Evolutionary conservation across 2,113 vertebrate species (phyloP).

Genomic region (Sander vitreus): DNA sequence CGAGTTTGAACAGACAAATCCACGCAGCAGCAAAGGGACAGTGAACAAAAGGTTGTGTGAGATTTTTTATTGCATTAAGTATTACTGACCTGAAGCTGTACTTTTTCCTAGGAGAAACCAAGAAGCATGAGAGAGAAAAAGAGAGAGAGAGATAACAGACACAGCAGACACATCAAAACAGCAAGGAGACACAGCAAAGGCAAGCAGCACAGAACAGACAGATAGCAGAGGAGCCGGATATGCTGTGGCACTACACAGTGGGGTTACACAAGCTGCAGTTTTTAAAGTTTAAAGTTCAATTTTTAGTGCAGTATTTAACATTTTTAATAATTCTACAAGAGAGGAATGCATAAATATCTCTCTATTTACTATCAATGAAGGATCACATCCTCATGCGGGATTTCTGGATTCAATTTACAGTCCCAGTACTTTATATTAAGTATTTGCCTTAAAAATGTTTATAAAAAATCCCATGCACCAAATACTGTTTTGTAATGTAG

Average conservation of each 20-base stretch:
- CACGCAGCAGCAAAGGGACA: slow-evolving; percentile 29
- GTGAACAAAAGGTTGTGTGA: slow-evolving; percentile 67
- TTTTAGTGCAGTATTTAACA: not conserved
- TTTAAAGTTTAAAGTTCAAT: not conserved
- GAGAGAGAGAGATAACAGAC: slow-evolving; percentile 79
- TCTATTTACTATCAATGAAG: slow-evolving; percentile 10
- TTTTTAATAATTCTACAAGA: not conserved
- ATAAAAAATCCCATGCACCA: not conserved
- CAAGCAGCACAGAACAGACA: slow-evolving; percentile 53
- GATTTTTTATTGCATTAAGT: slow-evolving; percentile 61
- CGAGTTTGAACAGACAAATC: slow-evolving; percentile 29
- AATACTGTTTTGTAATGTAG: not conserved
- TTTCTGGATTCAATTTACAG: not conserved
- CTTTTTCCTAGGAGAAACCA: slow-evolving; percentile 94
- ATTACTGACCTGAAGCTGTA: slow-evolving; percentile 97
- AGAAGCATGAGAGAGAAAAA: slow-evolving; percentile 83
- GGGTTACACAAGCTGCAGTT: slow-evolving; percentile 12
- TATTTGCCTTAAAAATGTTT: not conserved
- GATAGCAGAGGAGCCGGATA: slow-evolving; percentile 53
- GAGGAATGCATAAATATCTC: not conserved
- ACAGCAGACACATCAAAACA: slow-evolving; percentile 82
- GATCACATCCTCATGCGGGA: not conserved
- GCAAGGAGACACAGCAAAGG: slow-evolving; percentile 65
- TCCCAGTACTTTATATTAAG: not conserved
- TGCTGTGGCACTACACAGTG: slow-evolving; percentile 58